phyloP scores from a whole-genome alignment of 1,140 invertebrate species.

The Papilio helenus region DNA sequence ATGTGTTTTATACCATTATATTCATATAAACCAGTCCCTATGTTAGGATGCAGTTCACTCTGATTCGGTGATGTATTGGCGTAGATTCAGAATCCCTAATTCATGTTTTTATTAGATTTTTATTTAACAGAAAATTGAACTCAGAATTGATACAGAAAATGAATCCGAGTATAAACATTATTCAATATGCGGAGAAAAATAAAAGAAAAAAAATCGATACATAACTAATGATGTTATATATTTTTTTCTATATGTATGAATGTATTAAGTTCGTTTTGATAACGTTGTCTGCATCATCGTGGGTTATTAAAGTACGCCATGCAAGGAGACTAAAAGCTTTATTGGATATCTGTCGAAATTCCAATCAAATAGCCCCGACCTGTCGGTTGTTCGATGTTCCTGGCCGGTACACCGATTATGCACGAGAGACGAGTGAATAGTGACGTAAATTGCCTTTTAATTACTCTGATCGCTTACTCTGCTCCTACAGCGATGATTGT shows the following conservation, averaged over 20 bases:
- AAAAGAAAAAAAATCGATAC: too few species aligned
- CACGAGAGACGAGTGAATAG: background rate
- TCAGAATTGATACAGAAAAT: background rate
- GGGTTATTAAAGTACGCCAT: background rate
- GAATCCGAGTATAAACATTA: background rate
- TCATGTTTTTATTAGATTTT: too few species aligned
- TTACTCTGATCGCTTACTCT: background rate
- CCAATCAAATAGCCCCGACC: background rate
- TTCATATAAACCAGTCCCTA: background rate
- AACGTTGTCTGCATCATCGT: background rate
- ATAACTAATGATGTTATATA: too few species aligned
- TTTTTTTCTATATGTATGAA: background rate
- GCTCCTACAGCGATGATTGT: background rate
- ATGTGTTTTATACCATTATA: background rate
- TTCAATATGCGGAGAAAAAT: too few species aligned
- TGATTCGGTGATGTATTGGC: background rate
- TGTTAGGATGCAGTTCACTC: background rate
- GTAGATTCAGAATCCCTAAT: too few species aligned
- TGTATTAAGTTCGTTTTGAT: background rate
- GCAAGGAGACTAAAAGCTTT: background rate
- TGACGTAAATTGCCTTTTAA: background rate
- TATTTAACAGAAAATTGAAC: background rate
- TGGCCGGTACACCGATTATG: background rate
- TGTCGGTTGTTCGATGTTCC: background rate
- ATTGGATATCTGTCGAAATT: background rate